Evolutionary conservation across 1,140 invertebrate genomes (phyloP).

Genomic region (Frieseomelitta varia): DNA sequence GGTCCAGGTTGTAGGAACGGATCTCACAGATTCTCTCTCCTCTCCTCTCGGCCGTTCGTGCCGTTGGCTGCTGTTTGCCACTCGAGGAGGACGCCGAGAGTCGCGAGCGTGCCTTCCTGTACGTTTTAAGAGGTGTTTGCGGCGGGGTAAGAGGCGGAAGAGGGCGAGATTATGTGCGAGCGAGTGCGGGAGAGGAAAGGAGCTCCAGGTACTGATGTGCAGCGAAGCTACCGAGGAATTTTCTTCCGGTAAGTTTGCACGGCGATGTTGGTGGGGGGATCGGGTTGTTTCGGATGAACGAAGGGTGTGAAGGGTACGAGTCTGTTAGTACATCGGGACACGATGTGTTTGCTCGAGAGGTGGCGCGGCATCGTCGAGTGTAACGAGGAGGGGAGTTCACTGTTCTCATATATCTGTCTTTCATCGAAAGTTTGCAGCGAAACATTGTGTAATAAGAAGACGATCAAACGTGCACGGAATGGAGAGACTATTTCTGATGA

Average conservation of each 20-base stretch:
- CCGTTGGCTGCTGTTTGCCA: neutral
- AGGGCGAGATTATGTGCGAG: neutral
- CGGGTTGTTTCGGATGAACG: neutral
- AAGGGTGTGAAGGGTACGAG: neutral
- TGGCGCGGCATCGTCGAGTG: neutral
- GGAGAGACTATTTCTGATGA: neutral
- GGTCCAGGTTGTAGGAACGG: slow-evolving; percentile 7
- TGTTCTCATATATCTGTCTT: neutral
- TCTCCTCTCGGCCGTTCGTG: neutral
- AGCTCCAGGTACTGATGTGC: neutral
- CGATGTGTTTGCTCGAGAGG: neutral
- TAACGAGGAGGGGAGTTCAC: neutral
- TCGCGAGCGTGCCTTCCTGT: neutral
- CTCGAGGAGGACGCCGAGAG: neutral
- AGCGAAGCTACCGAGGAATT: neutral
- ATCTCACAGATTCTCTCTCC: neutral
- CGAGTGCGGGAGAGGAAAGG: neutral
- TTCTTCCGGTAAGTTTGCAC: neutral
- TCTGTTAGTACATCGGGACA: neutral
- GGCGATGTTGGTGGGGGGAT: neutral
- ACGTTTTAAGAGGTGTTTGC: neutral
- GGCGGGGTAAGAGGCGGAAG: neutral
- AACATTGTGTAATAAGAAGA: too few species aligned
- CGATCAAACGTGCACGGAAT: too few species aligned
- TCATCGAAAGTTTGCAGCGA: neutral